Evolutionary conservation across 1,140 invertebrate genomes (phyloP), one percentile per base, ranked within the genome.

Genomic region (Pseudobourletiella spinata): DNA sequence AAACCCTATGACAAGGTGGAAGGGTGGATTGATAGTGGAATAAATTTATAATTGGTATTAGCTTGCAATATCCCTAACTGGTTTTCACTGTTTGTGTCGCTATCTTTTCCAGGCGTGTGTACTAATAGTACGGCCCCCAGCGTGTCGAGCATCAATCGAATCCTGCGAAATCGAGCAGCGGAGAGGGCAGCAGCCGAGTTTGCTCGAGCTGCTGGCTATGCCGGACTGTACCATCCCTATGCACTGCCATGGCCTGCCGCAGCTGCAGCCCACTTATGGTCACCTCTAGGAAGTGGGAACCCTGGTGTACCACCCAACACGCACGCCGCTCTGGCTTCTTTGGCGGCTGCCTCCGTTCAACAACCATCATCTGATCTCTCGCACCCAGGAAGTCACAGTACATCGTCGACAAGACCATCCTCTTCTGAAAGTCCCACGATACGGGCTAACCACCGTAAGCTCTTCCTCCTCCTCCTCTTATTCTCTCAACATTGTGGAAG

Each of bases 131-230:
- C 91, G 82, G 43, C 91, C 1, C 78, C 91, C 0, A 93, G 89
- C 39, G 92, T 95, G 0, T 91, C 88, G 68, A 93, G 89, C 65
- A 95, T 95, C 72, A 95, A 95, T 75, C 80, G 92, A 65, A 95
- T 95, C 67, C 76, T 95, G 46, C 75, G 90, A 57, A 95, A 95
- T 73, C 79, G 91, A 16, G 91, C 91, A 0, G 91, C 91, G 0
- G 91, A 95, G 73, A 76, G 91, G n/a, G 91, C 91, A 0, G 90
- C 91, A 0, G 91, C 91, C 0, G 91, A 95, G 76, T 95, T 95
- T 71, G 90, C 91, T 0, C 76, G 91, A 2, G 91, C 90, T 0
- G 89, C 90, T 1, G 89, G 89, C 18, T 93, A 93, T 74, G 67
- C 67, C 0, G 89, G 89, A 0, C 76, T 92, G 1, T 92, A 92